Evolutionary conservation across 2,888 invertebrate species (phyloP), one percentile per base, ranked within the genome.

Genomic region (Limnephilus marmoratus): DNA sequence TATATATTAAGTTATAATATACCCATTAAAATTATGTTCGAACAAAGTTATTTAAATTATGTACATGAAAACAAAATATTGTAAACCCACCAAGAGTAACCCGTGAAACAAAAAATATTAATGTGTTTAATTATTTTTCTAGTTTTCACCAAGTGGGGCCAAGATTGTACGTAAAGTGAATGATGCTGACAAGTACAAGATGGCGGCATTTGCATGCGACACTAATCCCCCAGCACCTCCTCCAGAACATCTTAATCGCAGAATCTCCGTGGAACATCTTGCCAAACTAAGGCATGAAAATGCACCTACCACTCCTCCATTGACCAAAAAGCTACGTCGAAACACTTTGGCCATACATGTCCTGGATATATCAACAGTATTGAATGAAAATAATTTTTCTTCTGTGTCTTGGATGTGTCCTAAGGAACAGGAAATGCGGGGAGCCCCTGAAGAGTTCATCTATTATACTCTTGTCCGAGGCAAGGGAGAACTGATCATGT

Each of bases 401-500:
- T 96, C 96, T 94, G 97, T 97, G 7, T 96, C 97, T 49, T 98
- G 98, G 98, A 95, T 98, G 93, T 97, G 97, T 93, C 96, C 97
- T 94, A 97, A 98, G 94, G 96, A 97, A 93, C 97, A 97, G 31
- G 97, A 97, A 94, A 96, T 97, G 94, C 96, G 95, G 92, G 97
- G 97, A 85, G 97, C 97, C 49, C 99, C 99, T 0, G 98, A 99
- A 94, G 98, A 99, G 94, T 97, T 98, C 89, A 98, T 99, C 94
- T 97, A 99, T 94, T 99, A 99, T 95, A 98, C 98, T 68, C 96
- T 99, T 94, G 98, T 99, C 9, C 97, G 98, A 94, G 99, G 99
- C 24, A 98, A 98, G 94, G 98, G 98, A 18, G 99, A 99, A 96
- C 95, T 99, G 49, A 97, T 99, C 91, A 98, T 99, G 97, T 99